Conservation (phyloP, 2,888 invertebrate species). For the Rutpela maculata region DNA sequence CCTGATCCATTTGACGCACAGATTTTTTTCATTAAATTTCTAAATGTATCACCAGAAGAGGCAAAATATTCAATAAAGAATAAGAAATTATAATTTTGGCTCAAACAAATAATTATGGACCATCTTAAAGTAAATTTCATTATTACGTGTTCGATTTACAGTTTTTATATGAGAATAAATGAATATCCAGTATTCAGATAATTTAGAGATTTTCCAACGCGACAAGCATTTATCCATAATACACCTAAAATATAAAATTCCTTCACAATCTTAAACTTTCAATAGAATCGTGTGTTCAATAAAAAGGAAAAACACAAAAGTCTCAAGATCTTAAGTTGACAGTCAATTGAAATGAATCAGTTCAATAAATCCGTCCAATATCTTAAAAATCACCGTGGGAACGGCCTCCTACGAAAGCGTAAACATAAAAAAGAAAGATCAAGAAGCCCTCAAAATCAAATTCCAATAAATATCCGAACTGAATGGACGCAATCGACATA, state of each 20-base stretch:
- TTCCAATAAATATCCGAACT: conserved; percentile 62
- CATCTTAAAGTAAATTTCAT: no score
- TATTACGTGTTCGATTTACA: no score
- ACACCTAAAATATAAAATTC: conserved; percentile 1
- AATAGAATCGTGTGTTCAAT: background rate
- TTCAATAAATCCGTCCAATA: conserved; percentile 49
- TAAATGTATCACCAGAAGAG: no score
- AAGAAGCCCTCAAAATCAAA: conserved; percentile 59
- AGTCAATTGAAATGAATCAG: conserved; percentile 36
- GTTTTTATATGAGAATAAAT: no score
- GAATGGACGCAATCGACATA: conserved; percentile 63
- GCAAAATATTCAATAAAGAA: no score
- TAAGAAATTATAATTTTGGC: no score
- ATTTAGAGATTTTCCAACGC: no score
- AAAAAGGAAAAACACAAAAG: conserved; percentile 31
- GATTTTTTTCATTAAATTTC: no score
- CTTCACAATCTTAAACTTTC: background rate
- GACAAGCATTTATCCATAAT: background rate
- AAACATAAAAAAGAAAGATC: conserved; percentile 47
- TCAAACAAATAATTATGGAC: no score
- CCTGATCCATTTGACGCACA: no score
- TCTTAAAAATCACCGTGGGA: conserved; percentile 57
- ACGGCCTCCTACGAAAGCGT: conserved; percentile 52
- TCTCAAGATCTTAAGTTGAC: conserved; percentile 26
- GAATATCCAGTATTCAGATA: no score